Percentiles rank a stretch among this genome's conserved stretches.
These are phyloP conservation scores for Petroica traversi DNA, from an alignment of 2,113 vertebrate genomes.

Conservation along the genomic window DNA sequence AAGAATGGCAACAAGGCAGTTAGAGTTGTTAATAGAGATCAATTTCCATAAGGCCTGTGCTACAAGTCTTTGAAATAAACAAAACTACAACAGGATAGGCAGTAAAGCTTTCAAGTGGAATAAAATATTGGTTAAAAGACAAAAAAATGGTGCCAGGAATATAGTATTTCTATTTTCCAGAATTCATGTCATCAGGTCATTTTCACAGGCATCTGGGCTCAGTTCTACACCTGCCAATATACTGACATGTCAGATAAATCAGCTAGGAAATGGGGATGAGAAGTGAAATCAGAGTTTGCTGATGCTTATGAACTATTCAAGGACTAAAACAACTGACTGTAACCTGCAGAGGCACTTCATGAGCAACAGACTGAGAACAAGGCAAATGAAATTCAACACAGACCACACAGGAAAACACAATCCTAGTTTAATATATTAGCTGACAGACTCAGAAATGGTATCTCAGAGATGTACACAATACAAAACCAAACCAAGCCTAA, in stretches of 20 bases:
- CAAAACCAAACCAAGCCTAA: neutral
- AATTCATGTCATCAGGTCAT: neutral
- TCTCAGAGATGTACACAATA: neutral
- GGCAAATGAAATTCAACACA: neutral
- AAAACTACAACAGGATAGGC: neutral
- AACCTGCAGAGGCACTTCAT: neutral
- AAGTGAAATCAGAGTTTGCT: neutral
- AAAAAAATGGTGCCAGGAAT: neutral
- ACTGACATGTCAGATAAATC: neutral
- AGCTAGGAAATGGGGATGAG: neutral
- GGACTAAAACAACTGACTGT: neutral
- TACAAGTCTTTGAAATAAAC: neutral
- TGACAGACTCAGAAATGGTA: neutral
- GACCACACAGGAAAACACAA: neutral
- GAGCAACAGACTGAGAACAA: neutral
- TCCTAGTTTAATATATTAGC: neutral
- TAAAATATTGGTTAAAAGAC: neutral
- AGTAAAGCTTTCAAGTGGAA: neutral
- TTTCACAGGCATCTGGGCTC: neutral
- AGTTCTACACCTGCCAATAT: neutral
- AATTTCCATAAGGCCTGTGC: neutral
- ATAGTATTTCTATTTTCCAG: neutral
- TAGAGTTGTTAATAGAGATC: neutral
- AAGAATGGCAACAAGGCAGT: neutral
- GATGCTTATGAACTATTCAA: neutral